phyloP scores from a whole-genome alignment of 2,113 vertebrate genomes.

The Rattus rattus region DNA sequence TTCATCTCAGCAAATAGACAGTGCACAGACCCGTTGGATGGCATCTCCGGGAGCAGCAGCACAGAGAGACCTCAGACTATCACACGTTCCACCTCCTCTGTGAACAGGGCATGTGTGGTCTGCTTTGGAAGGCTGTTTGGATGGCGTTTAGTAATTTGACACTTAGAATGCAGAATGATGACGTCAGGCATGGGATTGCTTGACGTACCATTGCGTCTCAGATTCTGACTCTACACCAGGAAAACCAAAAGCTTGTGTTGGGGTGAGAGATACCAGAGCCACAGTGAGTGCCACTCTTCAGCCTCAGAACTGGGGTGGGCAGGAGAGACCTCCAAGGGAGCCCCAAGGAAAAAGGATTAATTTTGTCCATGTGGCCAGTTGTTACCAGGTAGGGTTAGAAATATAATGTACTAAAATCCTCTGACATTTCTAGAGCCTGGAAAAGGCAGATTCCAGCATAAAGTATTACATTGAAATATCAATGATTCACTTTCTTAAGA shows the following conservation, averaged over 20 bases:
- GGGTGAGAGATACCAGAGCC: not conserved
- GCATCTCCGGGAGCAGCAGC: not conserved
- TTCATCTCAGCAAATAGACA: not conserved
- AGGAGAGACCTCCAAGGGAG: not conserved
- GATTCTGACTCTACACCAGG: not conserved
- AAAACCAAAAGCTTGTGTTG: not conserved
- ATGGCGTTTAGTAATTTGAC: not conserved
- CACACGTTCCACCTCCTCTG: no score
- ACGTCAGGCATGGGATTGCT: not conserved
- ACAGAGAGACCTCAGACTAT: not conserved
- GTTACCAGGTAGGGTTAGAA: not conserved
- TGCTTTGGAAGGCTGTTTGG: not conserved
- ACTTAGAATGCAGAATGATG: not conserved
- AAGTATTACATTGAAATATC: not conserved
- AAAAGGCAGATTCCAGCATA: conserved; percentile 31
- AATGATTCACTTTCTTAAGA: not conserved
- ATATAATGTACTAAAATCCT: not conserved
- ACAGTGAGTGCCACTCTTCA: not conserved
- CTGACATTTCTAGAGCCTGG: not conserved
- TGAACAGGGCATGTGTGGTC: not conserved
- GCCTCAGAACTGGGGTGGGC: not conserved
- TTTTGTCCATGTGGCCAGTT: not conserved
- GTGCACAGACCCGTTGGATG: not conserved
- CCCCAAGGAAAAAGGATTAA: not conserved
- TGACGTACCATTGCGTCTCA: not conserved